Percentiles rank a stretch among this genome's conserved stretches.
Evolutionary conservation across 2,113 vertebrate genomes (phyloP).

Genomic region (Pteropus alecto): DNA sequence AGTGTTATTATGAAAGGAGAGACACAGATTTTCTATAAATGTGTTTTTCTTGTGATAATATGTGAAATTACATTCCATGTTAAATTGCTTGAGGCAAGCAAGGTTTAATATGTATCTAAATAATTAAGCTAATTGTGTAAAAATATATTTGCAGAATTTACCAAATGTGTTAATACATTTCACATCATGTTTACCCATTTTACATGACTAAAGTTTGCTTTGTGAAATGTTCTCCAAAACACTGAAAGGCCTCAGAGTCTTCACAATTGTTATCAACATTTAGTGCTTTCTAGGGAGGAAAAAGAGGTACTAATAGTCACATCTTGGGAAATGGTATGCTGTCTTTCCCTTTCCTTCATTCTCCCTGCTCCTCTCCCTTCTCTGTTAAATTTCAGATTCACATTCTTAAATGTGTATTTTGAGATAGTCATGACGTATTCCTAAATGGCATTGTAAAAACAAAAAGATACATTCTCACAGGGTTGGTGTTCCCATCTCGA

Average conservation of each 20-base stretch:
- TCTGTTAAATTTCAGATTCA: background rate
- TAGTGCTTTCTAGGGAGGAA: background rate
- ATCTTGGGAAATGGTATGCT: background rate
- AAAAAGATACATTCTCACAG: background rate
- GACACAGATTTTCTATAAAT: constrained; percentile 76
- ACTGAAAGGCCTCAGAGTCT: background rate
- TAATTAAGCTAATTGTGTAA: constrained; percentile 81
- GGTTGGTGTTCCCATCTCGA: background rate
- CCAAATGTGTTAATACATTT: constrained; percentile 80
- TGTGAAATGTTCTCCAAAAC: constrained; percentile 63
- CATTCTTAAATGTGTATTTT: background rate
- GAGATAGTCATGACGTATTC: background rate
- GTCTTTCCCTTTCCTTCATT: background rate
- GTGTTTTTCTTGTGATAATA: constrained; percentile 76
- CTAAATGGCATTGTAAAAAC: background rate
- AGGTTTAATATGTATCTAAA: constrained; percentile 79
- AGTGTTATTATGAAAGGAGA: constrained; percentile 66
- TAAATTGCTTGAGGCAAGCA: constrained; percentile 77
- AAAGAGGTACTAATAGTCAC: background rate
- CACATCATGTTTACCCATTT: constrained; percentile 76
- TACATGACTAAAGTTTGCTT: constrained; percentile 72
- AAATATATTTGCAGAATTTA: constrained; percentile 79
- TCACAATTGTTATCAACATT: background rate
- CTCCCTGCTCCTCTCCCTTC: background rate
- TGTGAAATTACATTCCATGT: constrained; percentile 77